A percentile compares a stretch with the other conserved stretches of the same genome.
Evolutionary conservation across 2,113 vertebrate genomes (phyloP).

Genomic region (Anarrhichthys ocellatus): DNA sequence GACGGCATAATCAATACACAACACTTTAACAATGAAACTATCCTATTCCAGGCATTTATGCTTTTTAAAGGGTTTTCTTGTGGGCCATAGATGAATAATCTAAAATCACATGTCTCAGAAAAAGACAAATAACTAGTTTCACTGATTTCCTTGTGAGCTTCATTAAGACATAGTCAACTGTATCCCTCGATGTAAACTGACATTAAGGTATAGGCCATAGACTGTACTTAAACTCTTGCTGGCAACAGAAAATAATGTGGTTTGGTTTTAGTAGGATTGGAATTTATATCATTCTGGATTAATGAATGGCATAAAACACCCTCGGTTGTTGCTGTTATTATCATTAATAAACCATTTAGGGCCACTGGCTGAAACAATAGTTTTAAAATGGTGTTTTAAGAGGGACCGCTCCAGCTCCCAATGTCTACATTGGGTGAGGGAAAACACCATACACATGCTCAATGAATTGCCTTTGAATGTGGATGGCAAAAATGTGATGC

Average conservation of each 20-base stretch:
- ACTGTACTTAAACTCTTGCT: not conserved
- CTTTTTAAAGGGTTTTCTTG: slow-evolving; percentile 33
- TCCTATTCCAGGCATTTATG: slow-evolving; percentile 10
- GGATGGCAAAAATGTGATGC: too few species aligned
- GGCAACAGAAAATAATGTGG: not conserved
- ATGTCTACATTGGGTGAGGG: not conserved
- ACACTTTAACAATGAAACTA: slow-evolving; percentile 53
- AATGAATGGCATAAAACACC: not conserved
- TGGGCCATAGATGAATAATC: slow-evolving; percentile 17
- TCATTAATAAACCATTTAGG: not conserved
- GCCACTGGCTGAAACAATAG: not conserved
- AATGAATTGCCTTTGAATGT: too few species aligned
- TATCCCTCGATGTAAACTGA: not conserved
- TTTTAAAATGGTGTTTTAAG: not conserved
- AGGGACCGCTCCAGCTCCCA: not conserved
- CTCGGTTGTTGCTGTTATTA: not conserved
- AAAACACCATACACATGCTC: not conserved
- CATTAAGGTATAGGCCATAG: not conserved
- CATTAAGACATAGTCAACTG: not conserved
- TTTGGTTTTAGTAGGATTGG: not conserved
- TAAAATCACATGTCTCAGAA: slow-evolving; percentile 2
- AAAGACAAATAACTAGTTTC: not conserved
- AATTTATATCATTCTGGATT: not conserved
- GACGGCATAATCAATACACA: slow-evolving; percentile 62
- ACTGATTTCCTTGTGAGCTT: not conserved